Conservation (phyloP, 2,797 vertebrate genomes). For the Melanogrammus aeglefinus region DNA sequence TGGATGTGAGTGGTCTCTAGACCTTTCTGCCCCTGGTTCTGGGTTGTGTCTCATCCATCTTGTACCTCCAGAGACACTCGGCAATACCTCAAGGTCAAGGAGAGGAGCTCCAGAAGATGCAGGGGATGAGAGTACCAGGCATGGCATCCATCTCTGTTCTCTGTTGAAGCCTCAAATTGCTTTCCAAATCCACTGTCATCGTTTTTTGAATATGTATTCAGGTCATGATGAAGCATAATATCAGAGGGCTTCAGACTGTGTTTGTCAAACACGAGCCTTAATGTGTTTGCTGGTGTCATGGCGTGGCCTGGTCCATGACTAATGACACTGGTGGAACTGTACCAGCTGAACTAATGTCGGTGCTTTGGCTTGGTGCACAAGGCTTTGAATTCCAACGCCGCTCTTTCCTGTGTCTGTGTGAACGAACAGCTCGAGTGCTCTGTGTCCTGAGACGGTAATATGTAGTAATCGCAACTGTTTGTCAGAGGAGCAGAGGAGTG, state of each 20-base stretch:
- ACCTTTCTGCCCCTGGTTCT: too few species aligned
- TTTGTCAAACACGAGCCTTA: background rate
- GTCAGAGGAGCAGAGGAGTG: background rate
- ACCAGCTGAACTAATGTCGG: background rate
- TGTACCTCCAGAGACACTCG: background rate
- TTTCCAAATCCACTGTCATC: background rate
- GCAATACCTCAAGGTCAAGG: background rate
- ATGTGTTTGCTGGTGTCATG: background rate
- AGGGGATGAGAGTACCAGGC: background rate
- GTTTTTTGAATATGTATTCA: background rate
- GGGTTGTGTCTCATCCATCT: background rate
- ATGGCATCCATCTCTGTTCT: background rate
- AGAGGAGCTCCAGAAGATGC: background rate
- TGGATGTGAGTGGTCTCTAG: background rate
- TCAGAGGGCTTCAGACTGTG: background rate
- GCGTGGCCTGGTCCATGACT: background rate
- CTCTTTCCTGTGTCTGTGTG: conserved; percentile 11
- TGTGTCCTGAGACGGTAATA: background rate
- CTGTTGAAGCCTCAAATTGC: background rate
- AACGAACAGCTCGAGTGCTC: background rate
- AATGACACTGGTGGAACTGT: background rate
- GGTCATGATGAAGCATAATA: background rate
- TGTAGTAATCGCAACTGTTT: background rate
- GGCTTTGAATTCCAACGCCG: background rate
- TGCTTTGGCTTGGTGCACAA: background rate